Conservation (phyloP, 2,888 invertebrate genomes). For the Sphinx pinastri region DNA sequence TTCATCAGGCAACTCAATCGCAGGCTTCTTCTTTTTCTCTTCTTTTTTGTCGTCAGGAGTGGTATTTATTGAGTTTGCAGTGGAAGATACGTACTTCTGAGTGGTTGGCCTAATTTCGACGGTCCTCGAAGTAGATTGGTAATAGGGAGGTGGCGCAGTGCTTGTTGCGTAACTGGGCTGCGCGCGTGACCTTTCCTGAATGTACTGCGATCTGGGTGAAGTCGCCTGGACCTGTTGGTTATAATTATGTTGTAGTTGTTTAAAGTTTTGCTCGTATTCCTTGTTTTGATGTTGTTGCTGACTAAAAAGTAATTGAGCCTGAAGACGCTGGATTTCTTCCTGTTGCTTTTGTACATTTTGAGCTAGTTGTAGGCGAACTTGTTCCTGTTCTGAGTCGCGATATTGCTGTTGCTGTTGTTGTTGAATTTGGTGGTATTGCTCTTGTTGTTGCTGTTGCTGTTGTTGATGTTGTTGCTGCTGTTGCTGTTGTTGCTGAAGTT, state of each 20-base stretch:
- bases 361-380: conserved; percentile 71
- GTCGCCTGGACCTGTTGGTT: conserved; percentile 61
- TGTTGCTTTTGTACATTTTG: conserved; percentile 80
- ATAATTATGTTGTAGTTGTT: conserved; percentile 50
- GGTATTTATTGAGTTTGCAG: conserved; percentile 74
- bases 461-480: conserved; percentile 55
- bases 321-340: conserved; percentile 80
- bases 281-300: conserved; percentile 61
- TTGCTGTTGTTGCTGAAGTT: conserved; percentile 51
- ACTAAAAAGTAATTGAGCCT: conserved; percentile 66
- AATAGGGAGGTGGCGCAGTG: conserved; percentile 65
- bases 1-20: conserved; percentile 90
- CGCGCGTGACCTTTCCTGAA: conserved; percentile 70
- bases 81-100: conserved; percentile 77
- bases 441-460: conserved; percentile 50
- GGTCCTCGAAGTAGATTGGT: conserved; percentile 73
- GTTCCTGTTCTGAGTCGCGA: conserved; percentile 69
- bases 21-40: conserved; percentile 82
- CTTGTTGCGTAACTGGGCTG: conserved; percentile 62
- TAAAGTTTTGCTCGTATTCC: conserved; percentile 45
- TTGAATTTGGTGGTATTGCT: conserved; percentile 49
- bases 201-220: conserved; percentile 69
- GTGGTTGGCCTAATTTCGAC: conserved; percentile 80
- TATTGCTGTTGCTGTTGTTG: conserved; percentile 69
- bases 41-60: conserved; percentile 74